Evolutionary conservation across 2,113 vertebrate species (phyloP).

Genomic region (Rhinolophus ferrumequinum): DNA sequence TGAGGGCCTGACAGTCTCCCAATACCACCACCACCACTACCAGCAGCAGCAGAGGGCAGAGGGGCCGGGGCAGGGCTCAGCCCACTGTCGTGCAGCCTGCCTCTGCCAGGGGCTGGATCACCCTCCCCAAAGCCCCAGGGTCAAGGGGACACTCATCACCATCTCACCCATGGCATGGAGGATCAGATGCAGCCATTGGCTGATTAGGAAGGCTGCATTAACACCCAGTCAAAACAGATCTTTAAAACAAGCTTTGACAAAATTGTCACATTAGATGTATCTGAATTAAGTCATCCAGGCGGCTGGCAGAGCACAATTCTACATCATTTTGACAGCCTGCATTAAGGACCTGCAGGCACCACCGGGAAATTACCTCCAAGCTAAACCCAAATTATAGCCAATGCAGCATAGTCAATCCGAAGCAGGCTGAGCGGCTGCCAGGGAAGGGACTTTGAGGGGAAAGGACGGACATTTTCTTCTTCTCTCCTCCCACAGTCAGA

Average conservation of each 20-base stretch:
- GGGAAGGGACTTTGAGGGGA: neutral
- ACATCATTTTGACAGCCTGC: slow-evolving; percentile 85
- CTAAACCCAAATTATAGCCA: slow-evolving; percentile 59
- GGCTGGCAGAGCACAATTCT: slow-evolving; percentile 68
- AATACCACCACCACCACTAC: neutral
- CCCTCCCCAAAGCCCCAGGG: neutral
- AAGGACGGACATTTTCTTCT: neutral
- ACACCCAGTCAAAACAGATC: slow-evolving; percentile 82
- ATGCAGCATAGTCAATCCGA: neutral
- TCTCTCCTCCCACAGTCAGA: neutral
- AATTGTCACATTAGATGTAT: slow-evolving; percentile 83
- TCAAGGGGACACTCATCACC: neutral
- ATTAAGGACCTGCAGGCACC: slow-evolving; percentile 79
- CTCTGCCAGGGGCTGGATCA: neutral
- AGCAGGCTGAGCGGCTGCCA: neutral
- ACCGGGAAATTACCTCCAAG: slow-evolving; percentile 81
- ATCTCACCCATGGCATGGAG: neutral
- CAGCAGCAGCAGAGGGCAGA: neutral
- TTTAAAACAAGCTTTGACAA: slow-evolving; percentile 84
- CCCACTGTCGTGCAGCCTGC: neutral
- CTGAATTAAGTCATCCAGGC: slow-evolving; percentile 79
- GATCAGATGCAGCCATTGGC: neutral
- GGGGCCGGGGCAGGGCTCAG: neutral
- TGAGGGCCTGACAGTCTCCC: neutral
- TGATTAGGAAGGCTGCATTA: slow-evolving; percentile 80